Evolutionary conservation across 2,113 vertebrate genomes (phyloP), one percentile per base, ranked within the genome.

Genomic region (Chionodraco myersi): DNA sequence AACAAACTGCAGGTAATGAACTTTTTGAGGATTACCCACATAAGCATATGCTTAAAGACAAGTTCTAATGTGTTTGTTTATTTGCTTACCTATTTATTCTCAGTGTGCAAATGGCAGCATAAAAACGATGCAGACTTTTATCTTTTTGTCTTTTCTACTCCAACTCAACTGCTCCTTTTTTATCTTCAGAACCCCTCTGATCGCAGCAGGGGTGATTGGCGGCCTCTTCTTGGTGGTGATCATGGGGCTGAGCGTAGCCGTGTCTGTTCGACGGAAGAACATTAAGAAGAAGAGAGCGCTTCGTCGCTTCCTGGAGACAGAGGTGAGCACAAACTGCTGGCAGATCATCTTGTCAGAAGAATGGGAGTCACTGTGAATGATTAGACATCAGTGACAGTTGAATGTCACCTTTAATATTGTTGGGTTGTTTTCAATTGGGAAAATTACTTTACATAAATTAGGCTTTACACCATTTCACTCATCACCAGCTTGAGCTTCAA

Each of bases 211-310:
- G 63, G 96, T 99, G 66, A 99, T 99, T 11, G 98, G 98, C 0
- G 96, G 97, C 16, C 95, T 99, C 86, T 99, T 99, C 88, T 96
- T 99, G 87, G 90, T 98, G 79, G 97, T 99, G 89, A 99, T 99
- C 30, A 69, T 98, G 91, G 97, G 93, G 15, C 94, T 99, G 79
- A 96, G 96, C 0, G 96, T 99, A 49, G 97, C 97, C 0, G 96
- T 99, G 57, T 98, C 97, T 0, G 85, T 97, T 34, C 95, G 98
- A 15, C 95, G 98, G 34, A 99, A 98, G 74, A 98, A 96, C 92
- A 99, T 99, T 83, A 99, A 97, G 90, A 99, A 99, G 95, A 99
- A 99, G 92, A 95, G 98, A 89, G 97, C 98, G 0, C 91, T 99
- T 45, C 90, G 98, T 7, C 95, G 98, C 34, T 99, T 99, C 91